phyloP scores from a whole-genome alignment of 2,113 vertebrate genomes.

The Hiodon tergisus region DNA sequence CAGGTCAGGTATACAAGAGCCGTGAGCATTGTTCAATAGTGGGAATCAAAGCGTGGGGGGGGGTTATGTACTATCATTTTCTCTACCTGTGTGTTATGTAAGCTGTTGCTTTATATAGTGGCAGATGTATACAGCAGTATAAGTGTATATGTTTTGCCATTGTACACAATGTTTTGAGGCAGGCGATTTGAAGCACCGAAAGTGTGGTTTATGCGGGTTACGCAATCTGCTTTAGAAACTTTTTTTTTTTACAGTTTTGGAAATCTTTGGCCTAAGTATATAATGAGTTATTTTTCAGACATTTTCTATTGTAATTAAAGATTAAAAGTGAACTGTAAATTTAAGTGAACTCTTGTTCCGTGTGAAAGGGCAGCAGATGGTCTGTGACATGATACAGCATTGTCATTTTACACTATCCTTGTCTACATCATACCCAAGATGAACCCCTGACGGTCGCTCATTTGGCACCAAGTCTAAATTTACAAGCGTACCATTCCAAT shows the following conservation, averaged over 20 bases:
- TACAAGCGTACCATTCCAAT: no score
- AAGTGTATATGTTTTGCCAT: neutral
- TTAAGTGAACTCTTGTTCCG: no score
- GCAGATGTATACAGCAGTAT: conserved; percentile 4
- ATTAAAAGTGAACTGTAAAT: neutral
- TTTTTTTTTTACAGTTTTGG: conserved; percentile 30
- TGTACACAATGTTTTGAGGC: conserved; percentile 6
- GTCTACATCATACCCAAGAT: no score
- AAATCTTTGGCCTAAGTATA: conserved; percentile 22
- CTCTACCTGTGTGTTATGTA: conserved; percentile 11
- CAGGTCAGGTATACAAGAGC: neutral
- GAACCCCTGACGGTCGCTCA: no score
- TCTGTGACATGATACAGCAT: no score
- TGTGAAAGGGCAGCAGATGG: no score
- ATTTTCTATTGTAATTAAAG: conserved; percentile 32
- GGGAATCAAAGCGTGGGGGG: neutral
- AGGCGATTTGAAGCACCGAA: neutral
- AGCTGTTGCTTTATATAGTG: conserved; percentile 15
- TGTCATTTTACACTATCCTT: no score
- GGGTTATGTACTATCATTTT: conserved; percentile 7
- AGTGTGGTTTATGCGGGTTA: neutral
- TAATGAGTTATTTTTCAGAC: conserved; percentile 20
- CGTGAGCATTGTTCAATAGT: neutral
- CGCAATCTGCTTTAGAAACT: conserved; percentile 6
- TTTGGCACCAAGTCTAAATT: no score